Conservation (phyloP, 2,797 vertebrate species). For the Nyctibius grandis region DNA sequence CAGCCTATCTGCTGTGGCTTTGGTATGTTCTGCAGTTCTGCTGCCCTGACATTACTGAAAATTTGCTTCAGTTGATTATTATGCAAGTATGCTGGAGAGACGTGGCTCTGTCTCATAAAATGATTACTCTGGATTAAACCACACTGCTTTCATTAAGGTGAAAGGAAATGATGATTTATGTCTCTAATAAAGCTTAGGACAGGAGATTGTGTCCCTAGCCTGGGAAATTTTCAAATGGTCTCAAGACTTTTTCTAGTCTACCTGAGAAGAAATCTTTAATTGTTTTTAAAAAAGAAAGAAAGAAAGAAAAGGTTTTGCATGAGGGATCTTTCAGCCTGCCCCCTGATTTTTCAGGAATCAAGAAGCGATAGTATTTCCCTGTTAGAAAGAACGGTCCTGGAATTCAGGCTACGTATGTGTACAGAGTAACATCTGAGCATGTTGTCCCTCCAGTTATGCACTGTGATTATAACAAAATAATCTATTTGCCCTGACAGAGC, state of each 20-base stretch:
- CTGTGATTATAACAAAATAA: neutral
- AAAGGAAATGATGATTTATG: slow-evolving; percentile 8
- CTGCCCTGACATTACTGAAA: neutral
- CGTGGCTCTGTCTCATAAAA: slow-evolving; percentile 7
- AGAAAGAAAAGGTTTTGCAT: neutral
- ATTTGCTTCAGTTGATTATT: slow-evolving; percentile 4
- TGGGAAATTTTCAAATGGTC: neutral
- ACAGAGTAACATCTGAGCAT: neutral
- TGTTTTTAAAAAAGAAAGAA: neutral
- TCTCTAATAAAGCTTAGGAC: neutral
- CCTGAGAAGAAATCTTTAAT: neutral
- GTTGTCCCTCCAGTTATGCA: neutral
- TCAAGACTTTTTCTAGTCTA: neutral
- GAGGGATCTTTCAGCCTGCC: neutral
- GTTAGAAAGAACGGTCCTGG: neutral
- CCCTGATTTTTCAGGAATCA: neutral
- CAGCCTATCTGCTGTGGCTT: neutral
- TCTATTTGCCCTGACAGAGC: neutral
- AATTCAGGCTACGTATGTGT: neutral
- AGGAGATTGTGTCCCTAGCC: neutral
- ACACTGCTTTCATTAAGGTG: neutral
- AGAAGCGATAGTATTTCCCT: neutral
- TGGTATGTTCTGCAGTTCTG: neutral
- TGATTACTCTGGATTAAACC: slow-evolving; percentile 7
- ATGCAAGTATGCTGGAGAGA: neutral